Base-by-base conservation (phyloP, 1,140 invertebrate genomes). In the Euwallacea fornicatus region DNA sequence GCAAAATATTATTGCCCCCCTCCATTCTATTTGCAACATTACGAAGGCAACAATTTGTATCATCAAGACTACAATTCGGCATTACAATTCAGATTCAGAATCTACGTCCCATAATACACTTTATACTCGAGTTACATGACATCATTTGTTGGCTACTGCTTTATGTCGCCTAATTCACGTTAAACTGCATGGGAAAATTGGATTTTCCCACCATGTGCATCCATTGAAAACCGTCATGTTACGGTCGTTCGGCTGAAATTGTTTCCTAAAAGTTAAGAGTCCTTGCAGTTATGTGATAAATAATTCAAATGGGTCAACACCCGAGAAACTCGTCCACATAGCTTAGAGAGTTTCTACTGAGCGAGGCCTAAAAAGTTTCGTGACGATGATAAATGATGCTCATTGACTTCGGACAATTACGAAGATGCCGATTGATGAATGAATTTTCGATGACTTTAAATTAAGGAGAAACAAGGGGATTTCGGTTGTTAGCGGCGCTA, bases 101-200 rank as follows among this genome's bases (percentile, higher is more conserved):
- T 33, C 21, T 33, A 33, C 21, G 21, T 13, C 13, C 9, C 13
- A 50, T 50, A 50, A 50, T 50, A 50, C 46, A 50, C 46, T 50
- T 50, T 50, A 13, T 50, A 33, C 21, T 13, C 46, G 46, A 13
- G 46, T 50, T 50, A 50, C 46, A 50, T 50, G 46, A 50, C 46
- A 50, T 11, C 46, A 13, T 50, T 50, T 50, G 46, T 50, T 50
- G 46, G 46, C 46, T 50, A 50, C 46, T 50, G 46, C 46, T 50
- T 50, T 50, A 50, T 50, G 9, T 13, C 9, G 9, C 46, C 46
- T 13, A 50, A 50, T 50, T 50, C 46, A 50, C 13, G 46, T 50
- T 50, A 11, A 50, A 50, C 46, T 50, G 13, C 21, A 33, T 33
- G 21, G 21, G 21, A 33, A 33, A 33, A 33, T 33, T 33, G 21